Base-by-base conservation (phyloP, 53 echinoderm and acorn worm species). In the Henricia sp. region DNA sequence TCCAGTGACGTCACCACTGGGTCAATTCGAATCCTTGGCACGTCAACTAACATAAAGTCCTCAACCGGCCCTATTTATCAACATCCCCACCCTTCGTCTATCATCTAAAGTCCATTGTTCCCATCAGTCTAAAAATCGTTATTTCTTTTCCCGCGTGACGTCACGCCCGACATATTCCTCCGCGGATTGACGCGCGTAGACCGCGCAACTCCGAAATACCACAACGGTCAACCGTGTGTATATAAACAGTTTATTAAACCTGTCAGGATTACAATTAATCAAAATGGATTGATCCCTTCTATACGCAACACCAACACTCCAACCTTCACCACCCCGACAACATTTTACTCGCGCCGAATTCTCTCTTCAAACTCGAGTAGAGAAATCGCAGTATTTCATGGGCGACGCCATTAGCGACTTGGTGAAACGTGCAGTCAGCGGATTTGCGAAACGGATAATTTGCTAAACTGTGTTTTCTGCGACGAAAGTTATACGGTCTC, bases 161-260 rank as follows among this genome's bases (percentile, higher is more conserved):
- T 76, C 76, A 76, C 76, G 27, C 38, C 28, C 41, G 11, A 40
- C 59, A 58, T 76, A 58, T 57, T 57, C 28, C 43, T 10, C 68
- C 14, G 43, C 9, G 42, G 56, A 14, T 42, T 76, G 76, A 76
- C 59, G 76, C 59, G 17, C 17, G 67, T 38, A 2, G 74, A 40
- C 60, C 40, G n/a, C 33, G 27, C 26, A 42, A 25, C 20, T 41
- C 21, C 39, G 19, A 42, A 43, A 76, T 76, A 76, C 76, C 76
- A 76, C 27, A 57, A 56, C 76, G 76, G 76, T 76, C 58, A 57
- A 59, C 76, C 43, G 40, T 76, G 76, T n/a, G n/a, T 58, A 28
- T 57, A 76, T 76, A 76, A 76, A 76, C 76, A 76, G 76, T 76
- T 76, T 76, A 57, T 57, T 57, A 76, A 59, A 76, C 58, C 59